Conservation (phyloP, 2,888 invertebrate species). For the Apamea anceps region DNA sequence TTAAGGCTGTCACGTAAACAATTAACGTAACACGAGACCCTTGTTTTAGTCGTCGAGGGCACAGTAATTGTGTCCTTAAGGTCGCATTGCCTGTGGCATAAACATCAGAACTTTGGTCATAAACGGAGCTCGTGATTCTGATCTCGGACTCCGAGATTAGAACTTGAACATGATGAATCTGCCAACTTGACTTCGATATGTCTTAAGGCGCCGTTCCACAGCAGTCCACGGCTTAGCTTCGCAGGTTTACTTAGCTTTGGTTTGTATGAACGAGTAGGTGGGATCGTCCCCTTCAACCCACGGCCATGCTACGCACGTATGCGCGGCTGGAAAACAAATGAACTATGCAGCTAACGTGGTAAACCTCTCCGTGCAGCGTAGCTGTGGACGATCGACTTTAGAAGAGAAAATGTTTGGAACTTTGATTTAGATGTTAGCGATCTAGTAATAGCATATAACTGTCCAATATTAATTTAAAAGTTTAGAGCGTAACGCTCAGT, state of each 20-base stretch:
- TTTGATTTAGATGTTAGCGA: constrained; percentile 32
- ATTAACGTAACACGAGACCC: constrained; percentile 75
- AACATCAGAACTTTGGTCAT: constrained; percentile 81
- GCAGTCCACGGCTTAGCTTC: neutral
- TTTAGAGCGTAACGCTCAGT: constrained; percentile 8
- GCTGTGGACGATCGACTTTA: neutral
- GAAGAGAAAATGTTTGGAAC: constrained; percentile 34
- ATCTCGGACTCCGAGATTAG: constrained; percentile 69
- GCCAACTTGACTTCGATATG: constrained; percentile 48
- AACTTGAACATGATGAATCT: constrained; percentile 65
- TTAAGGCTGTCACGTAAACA: constrained; percentile 78
- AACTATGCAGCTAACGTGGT: neutral
- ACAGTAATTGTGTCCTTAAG: constrained; percentile 74
- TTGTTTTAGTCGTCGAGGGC: constrained; percentile 72
- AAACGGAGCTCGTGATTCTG: constrained; percentile 75
- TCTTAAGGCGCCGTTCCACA: constrained; percentile 9
- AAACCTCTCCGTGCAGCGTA: neutral
- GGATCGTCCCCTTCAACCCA: too few relatives aligned
- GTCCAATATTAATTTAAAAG: constrained; percentile 41
- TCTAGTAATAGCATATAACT: constrained; percentile 32
- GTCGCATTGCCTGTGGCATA: constrained; percentile 76
- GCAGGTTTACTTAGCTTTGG: neutral
- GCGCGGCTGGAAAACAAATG: neutral
- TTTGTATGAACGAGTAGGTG: too few relatives aligned
- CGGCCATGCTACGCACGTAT: neutral